These are phyloP conservation scores for Tethya wilhelma DNA, from an alignment of 37 sponge, comb jelly and placozoan species.

Conservation along the genomic window DNA sequence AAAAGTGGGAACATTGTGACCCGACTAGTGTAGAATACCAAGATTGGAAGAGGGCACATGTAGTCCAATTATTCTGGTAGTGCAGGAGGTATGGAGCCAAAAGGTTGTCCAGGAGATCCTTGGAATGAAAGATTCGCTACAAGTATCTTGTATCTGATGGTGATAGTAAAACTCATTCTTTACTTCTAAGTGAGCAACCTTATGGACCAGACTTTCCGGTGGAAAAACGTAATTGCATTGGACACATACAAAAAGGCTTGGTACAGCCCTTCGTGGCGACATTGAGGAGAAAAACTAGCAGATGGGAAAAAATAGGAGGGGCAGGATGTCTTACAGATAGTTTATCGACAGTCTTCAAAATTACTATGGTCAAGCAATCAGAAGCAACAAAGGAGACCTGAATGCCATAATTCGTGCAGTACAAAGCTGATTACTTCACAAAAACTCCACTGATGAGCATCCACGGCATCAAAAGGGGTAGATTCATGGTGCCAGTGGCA, in stretches of 20 bases:
- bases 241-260: conserved; percentile 27
- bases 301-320: conserved; percentile 21
- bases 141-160: conserved; percentile 18
- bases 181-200: conserved; percentile 8
- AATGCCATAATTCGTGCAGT: conserved; percentile 23
- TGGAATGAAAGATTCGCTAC: conserved; percentile 1
- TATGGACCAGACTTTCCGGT: conserved; percentile 18
- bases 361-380: conserved; percentile 33
- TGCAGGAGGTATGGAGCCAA: conserved; percentile 34
- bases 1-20: no score
- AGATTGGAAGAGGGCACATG: no score
- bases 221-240: conserved; percentile 13
- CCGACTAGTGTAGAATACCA: no score
- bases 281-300: conserved; percentile 9
- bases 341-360: conserved; percentile 15
- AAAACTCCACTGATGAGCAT: conserved; percentile 11
- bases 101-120: conserved; percentile 9
- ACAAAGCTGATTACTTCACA: conserved; percentile 1
- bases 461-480: conserved; percentile 11
- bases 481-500: conserved; percentile 30
- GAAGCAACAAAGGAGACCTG: conserved; percentile 6
- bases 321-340: conserved; percentile 22
- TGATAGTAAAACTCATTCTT: conserved; percentile 7
- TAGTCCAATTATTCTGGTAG: no score
- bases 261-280: conserved; percentile 4